Base-by-base conservation (phyloP, 2,797 vertebrate genomes). In the Chaenodraco wilsoni region DNA sequence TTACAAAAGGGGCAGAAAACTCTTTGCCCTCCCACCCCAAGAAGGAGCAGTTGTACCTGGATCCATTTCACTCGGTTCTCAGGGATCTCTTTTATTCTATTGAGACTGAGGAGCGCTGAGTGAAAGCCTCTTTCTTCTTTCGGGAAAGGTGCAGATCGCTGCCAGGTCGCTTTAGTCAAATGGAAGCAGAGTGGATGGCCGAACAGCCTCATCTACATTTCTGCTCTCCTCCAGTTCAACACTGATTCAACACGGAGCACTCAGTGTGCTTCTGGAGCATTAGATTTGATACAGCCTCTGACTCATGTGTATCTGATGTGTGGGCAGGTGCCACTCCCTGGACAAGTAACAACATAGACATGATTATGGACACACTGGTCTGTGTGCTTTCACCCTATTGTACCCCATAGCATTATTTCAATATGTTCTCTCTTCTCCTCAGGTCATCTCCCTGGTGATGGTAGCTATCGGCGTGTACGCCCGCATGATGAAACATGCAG, bases 401-500 rank as follows among this genome's bases (percentile, higher is more conserved):
- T n/a, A 1, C 1, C 19, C 10, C 19, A 23, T 45, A 48, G 2
- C 33, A 5, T 43, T 43, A 8, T 55, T 71, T 23, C 19, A 3
- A 51, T 37, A 56, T 33, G 5, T 21, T 68, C 13, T 17, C 8
- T 23, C 4, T 23, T 44, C 56, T 57, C 50, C 27, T 61, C 51
- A 93, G 97, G 12, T 96, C 31, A 97, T 97, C 70, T 93, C 97
- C 17, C 69, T 97, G 89, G 92, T 94, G 81, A 93, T 97, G 96
- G 93, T 98, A 84, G 90, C 90, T 0, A 94, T 97, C 27, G 97
- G 97, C 0, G 88, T 99, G 48, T 98, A 98, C 0, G 97, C 97
- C 4, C 94, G 96, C 58, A 82, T 96, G 65, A 93, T 93, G 88
- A 99, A 99, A 84, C 96, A 98, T 0, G 94, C 95, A 89, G 97